A percentile compares a stretch with the other conserved stretches of the same genome.
Conservation (phyloP, 2,888 invertebrate species). For the Phaonia tiefii region DNA sequence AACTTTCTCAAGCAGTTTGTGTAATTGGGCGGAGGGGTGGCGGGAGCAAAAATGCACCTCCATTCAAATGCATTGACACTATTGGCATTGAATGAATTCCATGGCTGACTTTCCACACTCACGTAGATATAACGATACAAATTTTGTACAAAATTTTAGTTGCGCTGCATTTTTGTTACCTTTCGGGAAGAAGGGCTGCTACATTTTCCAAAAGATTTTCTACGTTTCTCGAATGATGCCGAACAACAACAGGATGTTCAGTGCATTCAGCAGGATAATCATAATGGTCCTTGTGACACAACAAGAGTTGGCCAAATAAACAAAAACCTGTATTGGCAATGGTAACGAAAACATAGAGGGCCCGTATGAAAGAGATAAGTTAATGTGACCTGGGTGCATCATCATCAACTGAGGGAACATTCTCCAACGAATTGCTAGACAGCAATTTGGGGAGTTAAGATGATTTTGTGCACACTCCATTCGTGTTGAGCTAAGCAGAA, state of each 20-base stretch:
- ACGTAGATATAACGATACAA: constrained; percentile 66
- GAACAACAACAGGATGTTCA: constrained; percentile 58
- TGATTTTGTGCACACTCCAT: background rate
- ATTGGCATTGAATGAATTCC: constrained; percentile 44
- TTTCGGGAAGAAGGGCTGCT: background rate
- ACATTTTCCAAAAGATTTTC: background rate
- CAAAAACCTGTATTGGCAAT: constrained; percentile 29
- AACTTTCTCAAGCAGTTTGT: constrained; percentile 12
- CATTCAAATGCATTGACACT: constrained; percentile 66
- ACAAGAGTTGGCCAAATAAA: background rate
- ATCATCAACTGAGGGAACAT: constrained; percentile 38
- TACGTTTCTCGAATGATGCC: too few species aligned
- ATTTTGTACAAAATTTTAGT: constrained; percentile 73
- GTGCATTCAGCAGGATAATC: constrained; percentile 68
- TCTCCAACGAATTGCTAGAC: constrained; percentile 36
- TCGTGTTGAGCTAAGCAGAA: constrained; percentile 13
- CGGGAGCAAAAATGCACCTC: constrained; percentile 15
- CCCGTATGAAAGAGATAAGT: constrained; percentile 76
- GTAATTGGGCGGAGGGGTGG: background rate
- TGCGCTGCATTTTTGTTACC: constrained; percentile 43
- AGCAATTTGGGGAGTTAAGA: background rate
- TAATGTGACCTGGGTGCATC: constrained; percentile 72
- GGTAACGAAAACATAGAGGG: too few species aligned
- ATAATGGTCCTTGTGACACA: constrained; percentile 52
- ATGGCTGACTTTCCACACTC: constrained; percentile 50